Conservation (phyloP, 2,888 invertebrate species). For the Torymus tubicola region DNA sequence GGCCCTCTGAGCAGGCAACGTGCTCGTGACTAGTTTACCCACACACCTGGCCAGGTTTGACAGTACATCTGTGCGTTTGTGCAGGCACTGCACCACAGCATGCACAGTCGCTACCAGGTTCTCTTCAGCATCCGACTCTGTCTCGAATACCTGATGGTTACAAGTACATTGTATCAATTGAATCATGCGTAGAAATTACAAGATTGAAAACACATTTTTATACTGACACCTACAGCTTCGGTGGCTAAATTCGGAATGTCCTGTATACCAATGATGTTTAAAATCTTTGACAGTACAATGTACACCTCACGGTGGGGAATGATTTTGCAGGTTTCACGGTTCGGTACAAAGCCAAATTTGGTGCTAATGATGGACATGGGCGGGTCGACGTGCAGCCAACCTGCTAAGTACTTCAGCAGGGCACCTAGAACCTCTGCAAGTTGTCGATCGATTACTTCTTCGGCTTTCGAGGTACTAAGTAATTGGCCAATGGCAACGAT, state of each 20-base stretch:
- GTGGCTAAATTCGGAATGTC: constrained; percentile 7
- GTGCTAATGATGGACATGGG: constrained; percentile 68
- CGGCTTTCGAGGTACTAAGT: constrained; percentile 65
- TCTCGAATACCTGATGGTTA: constrained; percentile 63
- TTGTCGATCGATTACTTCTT: constrained; percentile 64
- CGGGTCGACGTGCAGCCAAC: constrained; percentile 71
- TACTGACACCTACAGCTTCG: constrained; percentile 27
- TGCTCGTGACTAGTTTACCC: constrained; percentile 67
- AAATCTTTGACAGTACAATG: constrained; percentile 63
- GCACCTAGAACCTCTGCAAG: constrained; percentile 64
- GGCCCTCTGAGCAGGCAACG: constrained; percentile 68
- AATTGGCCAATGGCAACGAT: constrained; percentile 68
- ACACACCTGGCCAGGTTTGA: constrained; percentile 64
- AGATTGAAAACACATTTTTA: not conserved
- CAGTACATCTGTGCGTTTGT: constrained; percentile 60
- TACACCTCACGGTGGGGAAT: constrained; percentile 69
- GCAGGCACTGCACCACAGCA: constrained; percentile 66
- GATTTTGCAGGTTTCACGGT: constrained; percentile 69
- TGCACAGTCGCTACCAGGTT: constrained; percentile 66
- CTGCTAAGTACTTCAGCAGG: constrained; percentile 69
- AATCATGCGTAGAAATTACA: too few relatives aligned
- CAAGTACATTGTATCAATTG: too few relatives aligned
- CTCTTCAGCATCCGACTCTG: constrained; percentile 66
- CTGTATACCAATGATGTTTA: constrained; percentile 39
- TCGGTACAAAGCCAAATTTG: constrained; percentile 72